Conservation (phyloP, 1,140 invertebrate species). For the Cyrtorhinus lividipennis region DNA sequence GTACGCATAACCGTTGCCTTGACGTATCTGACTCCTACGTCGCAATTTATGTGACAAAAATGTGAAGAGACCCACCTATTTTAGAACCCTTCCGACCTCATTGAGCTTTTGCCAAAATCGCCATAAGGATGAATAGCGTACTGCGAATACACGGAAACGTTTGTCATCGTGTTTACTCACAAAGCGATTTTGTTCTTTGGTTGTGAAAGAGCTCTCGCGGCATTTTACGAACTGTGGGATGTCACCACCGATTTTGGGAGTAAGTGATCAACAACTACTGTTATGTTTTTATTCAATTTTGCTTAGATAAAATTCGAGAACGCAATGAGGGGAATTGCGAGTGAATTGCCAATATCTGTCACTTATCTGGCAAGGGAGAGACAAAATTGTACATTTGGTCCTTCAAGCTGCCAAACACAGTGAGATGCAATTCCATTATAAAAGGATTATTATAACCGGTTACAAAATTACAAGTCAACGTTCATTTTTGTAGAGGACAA, state of each 20-base stretch:
- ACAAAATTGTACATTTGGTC: no score
- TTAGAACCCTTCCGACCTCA: background rate
- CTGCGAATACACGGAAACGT: background rate
- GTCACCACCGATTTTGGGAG: background rate
- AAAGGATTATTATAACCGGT: no score
- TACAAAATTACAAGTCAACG: no score
- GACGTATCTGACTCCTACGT: background rate
- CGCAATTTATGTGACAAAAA: background rate
- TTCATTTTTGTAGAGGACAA: no score
- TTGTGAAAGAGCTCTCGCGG: background rate
- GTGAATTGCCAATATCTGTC: no score
- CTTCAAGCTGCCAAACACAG: no score
- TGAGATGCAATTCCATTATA: no score
- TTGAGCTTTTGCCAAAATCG: background rate
- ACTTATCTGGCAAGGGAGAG: no score
- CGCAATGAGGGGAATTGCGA: no score
- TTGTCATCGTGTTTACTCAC: background rate
- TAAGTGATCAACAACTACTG: background rate
- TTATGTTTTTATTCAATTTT: no score
- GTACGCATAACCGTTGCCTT: background rate
- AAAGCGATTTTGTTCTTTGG: background rate
- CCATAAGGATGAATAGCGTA: background rate
- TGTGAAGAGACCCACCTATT: background rate
- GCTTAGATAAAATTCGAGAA: no score
- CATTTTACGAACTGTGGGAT: background rate